Conservation (phyloP, 2,888 invertebrate genomes). For the Scaptomyza cyrtandrae region DNA sequence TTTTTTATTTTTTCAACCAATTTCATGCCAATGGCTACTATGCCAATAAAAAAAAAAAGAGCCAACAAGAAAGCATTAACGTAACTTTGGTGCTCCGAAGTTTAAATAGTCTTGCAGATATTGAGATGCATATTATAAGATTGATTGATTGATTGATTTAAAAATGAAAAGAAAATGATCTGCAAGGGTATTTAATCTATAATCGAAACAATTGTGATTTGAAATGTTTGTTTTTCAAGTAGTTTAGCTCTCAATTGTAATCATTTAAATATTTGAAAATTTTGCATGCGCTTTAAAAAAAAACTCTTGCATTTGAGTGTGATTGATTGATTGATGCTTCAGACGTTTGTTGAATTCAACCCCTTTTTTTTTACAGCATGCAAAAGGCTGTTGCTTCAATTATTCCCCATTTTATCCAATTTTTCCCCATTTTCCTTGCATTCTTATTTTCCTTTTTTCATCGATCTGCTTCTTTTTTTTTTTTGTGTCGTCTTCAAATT, state of each 20-base stretch:
- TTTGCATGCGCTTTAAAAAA: conserved; percentile 33
- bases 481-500: too few species aligned
- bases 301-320: conserved; percentile 12
- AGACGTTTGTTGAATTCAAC: background rate
- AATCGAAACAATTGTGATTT: background rate
- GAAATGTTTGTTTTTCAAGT: too few species aligned
- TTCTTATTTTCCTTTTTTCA: too few species aligned
- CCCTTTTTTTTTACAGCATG: conserved; percentile 29
- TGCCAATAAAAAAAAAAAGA: background rate
- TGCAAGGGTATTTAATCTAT: conserved; percentile 17
- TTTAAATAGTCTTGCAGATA: conserved; percentile 19
- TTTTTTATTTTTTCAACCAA: conserved; percentile 1
- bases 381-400: conserved; percentile 7
- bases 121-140: too few species aligned
- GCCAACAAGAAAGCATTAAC: background rate
- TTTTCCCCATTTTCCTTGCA: too few species aligned
- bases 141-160: too few species aligned
- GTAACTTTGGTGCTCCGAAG: background rate
- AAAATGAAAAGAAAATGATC: too few species aligned
- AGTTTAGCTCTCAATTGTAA: background rate
- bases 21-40: conserved; percentile 7
- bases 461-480: too few species aligned
- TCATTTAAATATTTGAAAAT: conserved; percentile 11
- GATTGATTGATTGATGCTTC: conserved; percentile 6
- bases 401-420: too few species aligned